Evolutionary conservation across 1,140 invertebrate genomes (phyloP), one percentile per base, ranked within the genome.

Genomic region (Bombus difficillimus): DNA sequence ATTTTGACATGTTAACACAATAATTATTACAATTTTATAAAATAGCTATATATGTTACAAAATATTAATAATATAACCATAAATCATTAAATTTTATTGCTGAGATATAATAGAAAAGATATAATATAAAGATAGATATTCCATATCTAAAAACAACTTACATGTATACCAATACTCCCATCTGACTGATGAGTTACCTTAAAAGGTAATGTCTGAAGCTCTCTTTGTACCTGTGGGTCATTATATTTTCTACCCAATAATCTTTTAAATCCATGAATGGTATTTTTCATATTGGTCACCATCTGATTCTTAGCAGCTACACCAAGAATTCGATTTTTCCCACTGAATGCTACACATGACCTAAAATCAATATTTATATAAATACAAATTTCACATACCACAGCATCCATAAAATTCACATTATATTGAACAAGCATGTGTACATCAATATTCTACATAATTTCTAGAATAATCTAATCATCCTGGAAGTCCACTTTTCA

Each of bases 261-360:
- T 92, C 98, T 96, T 95, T 99, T 99, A 93, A 99, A 99, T 76
- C 97, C 97, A 96, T 97, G 97, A 77, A 99, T 96, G 81, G 99
- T 99, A 94, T 99, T 99, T 94, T 98, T 99, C 96, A 99, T 97
- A 94, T 99, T 99, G 88, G 98, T 99, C 25, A 99, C 97, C 95
- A 98, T 97, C 94, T 99, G 98, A 94, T 99, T 99, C 94, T 99
- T 99, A 43, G 99, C 99, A 69, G 98, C 98, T 34, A 99, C 98
- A 64, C 99, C 99, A 92, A 99, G 96, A 90, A 98, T 97, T 90
- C 99, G 97, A 91, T 98, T 98, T 92, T 98, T 98, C 64, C 97
- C 97, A 92, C 98, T 98, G 95, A 99, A 99, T 43, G 99, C 98
- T 28, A 99, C 98, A 96, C 97, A 99, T 96, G 99, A 97, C 96